Percentiles rank a stretch among this genome's conserved stretches.
phyloP scores from a whole-genome alignment of 2,797 vertebrate species.

The Pelobates cultripes region DNA sequence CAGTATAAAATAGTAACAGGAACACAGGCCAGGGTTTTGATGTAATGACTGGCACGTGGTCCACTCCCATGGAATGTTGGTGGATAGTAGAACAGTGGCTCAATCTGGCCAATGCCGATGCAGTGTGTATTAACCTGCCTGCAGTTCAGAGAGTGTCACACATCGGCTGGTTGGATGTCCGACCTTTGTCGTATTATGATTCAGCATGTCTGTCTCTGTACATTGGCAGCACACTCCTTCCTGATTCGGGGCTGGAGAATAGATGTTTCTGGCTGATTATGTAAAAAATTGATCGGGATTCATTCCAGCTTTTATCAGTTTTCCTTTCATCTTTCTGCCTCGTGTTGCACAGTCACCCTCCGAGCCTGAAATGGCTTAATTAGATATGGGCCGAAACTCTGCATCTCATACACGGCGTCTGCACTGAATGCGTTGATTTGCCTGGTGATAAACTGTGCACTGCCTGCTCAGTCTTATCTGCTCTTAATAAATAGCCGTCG shows the following conservation, averaged over 20 bases:
- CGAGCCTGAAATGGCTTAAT: slow-evolving; percentile 31
- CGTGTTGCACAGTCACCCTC: slow-evolving; percentile 17
- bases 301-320: slow-evolving; percentile 31
- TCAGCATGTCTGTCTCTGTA: not conserved
- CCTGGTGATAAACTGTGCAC: not conserved
- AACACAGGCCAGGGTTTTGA: too few species aligned
- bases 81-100: too few species aligned
- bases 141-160: too few species aligned
- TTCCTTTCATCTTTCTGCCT: slow-evolving; percentile 31
- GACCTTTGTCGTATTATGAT: too few species aligned
- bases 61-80: too few species aligned
- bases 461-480: not conserved
- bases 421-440: not conserved
- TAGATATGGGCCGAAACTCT: slow-evolving; percentile 1
- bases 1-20: too few species aligned
- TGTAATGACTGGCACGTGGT: too few species aligned
- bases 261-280: slow-evolving; percentile 23
- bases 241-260: slow-evolving; percentile 34
- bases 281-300: slow-evolving; percentile 37
- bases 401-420: not conserved
- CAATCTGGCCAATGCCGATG: too few species aligned
- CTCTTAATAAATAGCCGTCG: not conserved
- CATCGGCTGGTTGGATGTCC: too few species aligned
- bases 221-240: slow-evolving; percentile 11
- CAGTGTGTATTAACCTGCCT: too few species aligned